Base-by-base conservation (phyloP, 2,888 invertebrate genomes). In the Diachrysia chrysitis region DNA sequence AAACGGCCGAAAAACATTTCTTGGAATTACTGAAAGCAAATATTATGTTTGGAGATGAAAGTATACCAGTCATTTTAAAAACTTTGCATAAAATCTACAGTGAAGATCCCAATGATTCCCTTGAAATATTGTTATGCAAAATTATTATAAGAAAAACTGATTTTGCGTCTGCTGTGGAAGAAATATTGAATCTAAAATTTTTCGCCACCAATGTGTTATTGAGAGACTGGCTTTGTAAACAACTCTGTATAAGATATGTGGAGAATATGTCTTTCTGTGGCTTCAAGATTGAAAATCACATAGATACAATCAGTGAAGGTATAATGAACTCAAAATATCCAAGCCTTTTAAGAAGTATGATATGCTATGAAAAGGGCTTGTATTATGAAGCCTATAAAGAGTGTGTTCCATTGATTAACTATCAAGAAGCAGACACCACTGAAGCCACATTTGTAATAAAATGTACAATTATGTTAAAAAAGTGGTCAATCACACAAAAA, bases 271-370 rank as follows among this genome's bases (percentile, higher is more conserved):
- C 91, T 67, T 92, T 94, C 71, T 76, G 75, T 66, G 78, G 82
- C 59, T 85, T 94, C 59, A 87, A 92, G 37, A 94, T 97, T 74
- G 93, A 95, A 64, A 83, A 89, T 51, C 95, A 96, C 86, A 92
- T 95, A 60, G 91, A 96, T 56, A 88, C 89, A 69, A 91, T 98
- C 5, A 89, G 96, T 61, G 86, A 93, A 60, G 87, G 96, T 7
- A 96, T 97, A 81, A 87, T 95, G 73, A 95, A 96, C 71, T 97
- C 97, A 0, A 95, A 96, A 79, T 95, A 96, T 83, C 97, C 96
- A 2, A 88, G 96, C 35, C 92, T 97, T 54, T 95, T 97, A 2
- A 96, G 96, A 89, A 96, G 96, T 42, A 96, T 97, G 69, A 86
- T 96, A 63, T 87, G 92, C 19, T 96, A 93, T 87, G 90, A 95